Evolutionary conservation across 2,113 vertebrate genomes (phyloP), one percentile per base, ranked within the genome.

Genomic region (Apeltes quadracus): DNA sequence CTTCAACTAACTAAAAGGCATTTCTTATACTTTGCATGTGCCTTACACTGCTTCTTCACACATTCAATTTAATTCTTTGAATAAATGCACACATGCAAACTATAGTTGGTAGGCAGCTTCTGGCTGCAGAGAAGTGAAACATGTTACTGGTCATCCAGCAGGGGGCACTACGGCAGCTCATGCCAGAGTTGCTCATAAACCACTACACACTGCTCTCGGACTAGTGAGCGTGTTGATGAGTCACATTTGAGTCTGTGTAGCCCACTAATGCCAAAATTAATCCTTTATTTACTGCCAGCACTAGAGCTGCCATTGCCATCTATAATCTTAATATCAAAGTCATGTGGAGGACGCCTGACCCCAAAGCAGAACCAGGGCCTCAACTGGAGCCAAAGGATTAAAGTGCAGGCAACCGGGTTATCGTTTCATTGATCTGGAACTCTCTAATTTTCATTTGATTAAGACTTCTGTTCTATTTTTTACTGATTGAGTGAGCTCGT

Each of bases 131-230:
- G n/a, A n/a, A 63, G 41, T 15, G 2, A 46, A 6, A 41, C 8
- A 41, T 61, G 23, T 13, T 9, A 0, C 15, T 1, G 12, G 57
- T 69, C 2, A 23, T 70, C 86, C 91, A 91, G 0, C 75, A 91
- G 92, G 72, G 75, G 88, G 88, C 79, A 61, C 34, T 23, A 61
- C 44, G 75, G 5, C 0, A 46, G 25, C 1, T 14, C 1, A 6
- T 12, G 16, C 29, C 32, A 29, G 54, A 29, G 27, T 25, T 1
- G 38, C 14, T 34, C 10, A 15, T 1, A 20, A 0, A 38, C 1
- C 15, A 38, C n/a, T 1, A 16, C 43, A 2, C 6, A 14, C 54
- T 44, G 38, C 53, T 32, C 25, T 20, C 15, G 4, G 23, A 68
- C 18, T 14, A 23, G 25, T 16, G 38, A 18, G 14, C 14, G 51